Base-by-base conservation (phyloP, 2,797 vertebrate species). In the Acanthurus lineatus region DNA sequence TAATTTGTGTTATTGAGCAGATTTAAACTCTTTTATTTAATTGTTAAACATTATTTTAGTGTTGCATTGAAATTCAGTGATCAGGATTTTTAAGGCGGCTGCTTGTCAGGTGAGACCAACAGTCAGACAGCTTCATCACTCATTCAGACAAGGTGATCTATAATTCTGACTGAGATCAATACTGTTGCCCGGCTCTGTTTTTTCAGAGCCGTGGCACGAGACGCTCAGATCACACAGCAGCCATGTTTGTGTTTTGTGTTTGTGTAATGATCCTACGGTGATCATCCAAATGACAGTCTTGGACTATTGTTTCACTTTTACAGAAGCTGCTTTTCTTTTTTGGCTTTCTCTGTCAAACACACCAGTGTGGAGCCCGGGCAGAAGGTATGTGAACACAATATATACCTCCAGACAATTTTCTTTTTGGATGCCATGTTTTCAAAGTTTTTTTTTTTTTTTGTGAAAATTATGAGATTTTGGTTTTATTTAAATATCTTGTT, bases 81-180 rank as follows among this genome's bases (percentile, higher is more conserved):
- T 86, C 60, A 62, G 79, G 77, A 22, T 86, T 85, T 85, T 87
- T 76, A 79, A 79, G 80, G 77, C 22, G 71, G 70, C 52, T 42
- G 69, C 83, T 73, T 82, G 86, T 91, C 87, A 88, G 88, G 83
- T 86, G 89, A 89, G 88, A 86, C 73, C 81, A 91, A 79, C 85
- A 80, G 70, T 59, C 62, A 25, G 86, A 92, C 91, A 90, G 88
- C 89, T 91, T 87, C 91, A 93, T 94, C 89, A 92, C 86, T 94
- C 91, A 93, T 91, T 89, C 81, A 78, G 92, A 91, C 84, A 85
- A 28, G 76, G 89, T 86, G 91, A 93, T 93, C 90, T 89, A 94
- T 89, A 91, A 93, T 71, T 88, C 90, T 89, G 91, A 89, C 90
- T 83, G 69, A 78, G 86, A 93, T 92, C 89, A 82, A 94, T 92